Conservation (phyloP, 2,888 invertebrate species). For the Ceraclea dissimilis region DNA sequence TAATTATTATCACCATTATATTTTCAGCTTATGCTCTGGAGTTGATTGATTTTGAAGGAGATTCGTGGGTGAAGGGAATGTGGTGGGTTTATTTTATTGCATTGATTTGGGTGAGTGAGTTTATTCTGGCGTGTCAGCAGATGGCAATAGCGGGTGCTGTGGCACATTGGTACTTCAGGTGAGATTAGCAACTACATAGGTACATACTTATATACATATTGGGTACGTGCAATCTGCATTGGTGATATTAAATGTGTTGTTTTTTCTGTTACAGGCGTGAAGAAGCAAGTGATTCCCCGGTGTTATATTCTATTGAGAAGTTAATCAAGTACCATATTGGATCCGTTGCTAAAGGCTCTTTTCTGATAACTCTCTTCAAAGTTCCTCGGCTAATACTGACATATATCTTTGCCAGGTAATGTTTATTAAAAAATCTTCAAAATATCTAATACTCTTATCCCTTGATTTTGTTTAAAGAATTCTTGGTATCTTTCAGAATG, state of each 20-base stretch:
- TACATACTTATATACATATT: background rate
- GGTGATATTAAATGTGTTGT: background rate
- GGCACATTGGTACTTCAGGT: slow-evolving; percentile 92
- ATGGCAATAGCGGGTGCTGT: slow-evolving; percentile 91
- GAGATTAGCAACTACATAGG: background rate
- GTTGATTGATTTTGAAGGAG: slow-evolving; percentile 63
- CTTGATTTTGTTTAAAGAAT: background rate
- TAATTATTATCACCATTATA: background rate
- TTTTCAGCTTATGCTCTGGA: slow-evolving; percentile 50
- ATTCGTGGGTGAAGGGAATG: slow-evolving; percentile 80
- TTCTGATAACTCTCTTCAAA: slow-evolving; percentile 89
- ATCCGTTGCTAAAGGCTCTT: slow-evolving; percentile 89
- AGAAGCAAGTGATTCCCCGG: slow-evolving; percentile 58
- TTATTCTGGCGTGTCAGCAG: slow-evolving; percentile 89
- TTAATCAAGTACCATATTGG: slow-evolving; percentile 86
- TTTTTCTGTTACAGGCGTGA: slow-evolving; percentile 49
- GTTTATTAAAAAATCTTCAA: background rate
- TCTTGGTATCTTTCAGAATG: slow-evolving; percentile 40
- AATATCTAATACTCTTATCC: too few relatives aligned
- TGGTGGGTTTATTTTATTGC: slow-evolving; percentile 92
- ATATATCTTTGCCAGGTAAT: slow-evolving; percentile 84
- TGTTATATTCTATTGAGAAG: slow-evolving; percentile 64
- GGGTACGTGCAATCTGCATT: background rate
- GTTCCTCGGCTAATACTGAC: slow-evolving; percentile 82
- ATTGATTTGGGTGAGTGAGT: slow-evolving; percentile 88